These are phyloP conservation scores for Mesaphorura yosii DNA, from an alignment of 1,140 invertebrate species.

Conservation along the genomic window DNA sequence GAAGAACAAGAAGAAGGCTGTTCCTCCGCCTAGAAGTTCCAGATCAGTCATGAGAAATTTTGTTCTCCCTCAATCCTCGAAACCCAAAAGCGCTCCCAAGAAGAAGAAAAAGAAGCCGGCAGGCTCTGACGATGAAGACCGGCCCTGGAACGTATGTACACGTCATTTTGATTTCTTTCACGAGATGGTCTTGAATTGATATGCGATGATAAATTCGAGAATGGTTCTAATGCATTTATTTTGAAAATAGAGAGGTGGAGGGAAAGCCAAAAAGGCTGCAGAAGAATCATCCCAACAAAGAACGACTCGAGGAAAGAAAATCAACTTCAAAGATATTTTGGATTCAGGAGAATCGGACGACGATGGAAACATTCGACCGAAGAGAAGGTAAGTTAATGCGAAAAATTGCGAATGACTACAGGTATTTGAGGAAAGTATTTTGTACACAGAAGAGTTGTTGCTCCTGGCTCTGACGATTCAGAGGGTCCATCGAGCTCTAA, in stretches of 20 bases:
- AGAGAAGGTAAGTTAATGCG: constrained; percentile 47
- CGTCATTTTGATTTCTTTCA: too few species aligned
- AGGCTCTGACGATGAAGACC: constrained; percentile 29
- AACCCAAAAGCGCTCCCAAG: constrained; percentile 8
- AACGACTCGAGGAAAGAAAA: constrained; percentile 54
- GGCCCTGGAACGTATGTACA: constrained; percentile 15
- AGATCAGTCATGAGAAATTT: too few species aligned
- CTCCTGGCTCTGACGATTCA: constrained; percentile 33
- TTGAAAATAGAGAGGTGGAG: constrained; percentile 13
- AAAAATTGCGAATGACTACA: too few species aligned
- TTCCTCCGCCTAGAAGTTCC: not conserved
- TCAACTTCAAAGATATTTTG: constrained; percentile 55
- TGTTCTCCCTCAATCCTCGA: constrained; percentile 6
- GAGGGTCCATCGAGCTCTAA: constrained; percentile 41
- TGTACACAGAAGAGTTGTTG: constrained; percentile 11
- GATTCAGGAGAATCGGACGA: constrained; percentile 40
- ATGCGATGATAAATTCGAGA: not conserved
- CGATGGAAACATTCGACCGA: constrained; percentile 32
- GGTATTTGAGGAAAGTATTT: too few species aligned
- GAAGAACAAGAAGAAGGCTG: constrained; percentile 21
- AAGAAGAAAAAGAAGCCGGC: constrained; percentile 23
- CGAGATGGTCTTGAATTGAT: too few species aligned
- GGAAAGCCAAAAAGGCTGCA: constrained; percentile 35
- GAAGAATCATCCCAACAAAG: constrained; percentile 39
- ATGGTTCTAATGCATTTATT: not conserved